phyloP scores from a whole-genome alignment of 2,113 vertebrate genomes.

The Sebastes schlegelii region DNA sequence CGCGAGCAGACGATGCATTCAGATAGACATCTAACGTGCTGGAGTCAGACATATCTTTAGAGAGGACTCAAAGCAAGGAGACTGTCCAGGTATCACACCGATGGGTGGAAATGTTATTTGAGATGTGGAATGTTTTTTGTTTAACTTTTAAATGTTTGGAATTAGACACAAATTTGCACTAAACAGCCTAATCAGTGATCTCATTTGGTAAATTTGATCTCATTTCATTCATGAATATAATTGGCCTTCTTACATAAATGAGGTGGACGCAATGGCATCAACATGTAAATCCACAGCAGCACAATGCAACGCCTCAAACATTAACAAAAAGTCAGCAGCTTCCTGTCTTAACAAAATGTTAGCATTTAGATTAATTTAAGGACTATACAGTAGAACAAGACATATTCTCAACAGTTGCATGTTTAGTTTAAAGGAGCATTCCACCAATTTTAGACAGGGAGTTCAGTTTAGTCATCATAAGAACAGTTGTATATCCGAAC shows the following conservation, averaged over 20 bases:
- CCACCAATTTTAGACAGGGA: background rate
- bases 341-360: background rate
- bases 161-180: background rate
- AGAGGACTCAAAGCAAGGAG: conserved; percentile 29
- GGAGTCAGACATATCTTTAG: conserved; percentile 29
- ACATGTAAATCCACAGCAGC: background rate
- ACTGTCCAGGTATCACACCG: conserved; percentile 6
- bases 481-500: background rate
- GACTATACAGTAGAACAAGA: background rate
- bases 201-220: background rate
- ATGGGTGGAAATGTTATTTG: background rate
- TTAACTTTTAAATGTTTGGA: background rate
- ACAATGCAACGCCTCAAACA: background rate
- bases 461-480: background rate
- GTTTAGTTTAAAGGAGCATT: background rate
- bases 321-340: background rate
- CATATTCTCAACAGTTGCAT: background rate
- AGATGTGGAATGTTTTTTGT: background rate
- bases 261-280: background rate
- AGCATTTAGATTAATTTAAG: background rate
- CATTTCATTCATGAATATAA: background rate
- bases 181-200: background rate
- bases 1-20: conserved; percentile 38
- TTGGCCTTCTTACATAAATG: background rate
- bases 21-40: conserved; percentile 53